These are phyloP conservation scores for Lucinisca nassula DNA, from an alignment of 2,888 invertebrate genomes.

Conservation along the genomic window DNA sequence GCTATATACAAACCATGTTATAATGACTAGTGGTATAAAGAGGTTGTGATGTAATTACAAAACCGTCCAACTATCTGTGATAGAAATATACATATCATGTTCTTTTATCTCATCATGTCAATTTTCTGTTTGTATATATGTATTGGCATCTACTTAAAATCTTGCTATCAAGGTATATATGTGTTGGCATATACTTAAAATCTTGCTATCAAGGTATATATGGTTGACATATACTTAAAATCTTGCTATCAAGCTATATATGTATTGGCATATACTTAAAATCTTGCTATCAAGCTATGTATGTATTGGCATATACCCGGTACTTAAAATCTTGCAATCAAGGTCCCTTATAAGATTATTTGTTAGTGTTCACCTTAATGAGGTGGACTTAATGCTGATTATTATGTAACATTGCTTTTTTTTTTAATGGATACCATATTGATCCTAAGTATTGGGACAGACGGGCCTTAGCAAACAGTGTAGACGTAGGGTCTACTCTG, in stretches of 20 bases:
- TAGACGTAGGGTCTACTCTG: too few species aligned
- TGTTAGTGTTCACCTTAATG: neutral
- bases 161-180: neutral
- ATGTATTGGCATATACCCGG: neutral
- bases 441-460: too few species aligned
- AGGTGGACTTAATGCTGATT: too few species aligned
- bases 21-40: too few species aligned
- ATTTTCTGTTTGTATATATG: neutral
- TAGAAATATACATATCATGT: neutral
- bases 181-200: neutral
- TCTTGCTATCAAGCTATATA: neutral
- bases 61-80: constrained; percentile 5
- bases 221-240: neutral
- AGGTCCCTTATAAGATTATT: neutral
- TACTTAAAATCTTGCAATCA: neutral
- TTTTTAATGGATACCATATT: too few species aligned
- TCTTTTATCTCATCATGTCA: too few species aligned
- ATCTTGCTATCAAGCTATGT: neutral
- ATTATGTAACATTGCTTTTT: too few species aligned
- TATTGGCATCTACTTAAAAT: neutral
- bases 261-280: neutral
- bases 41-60: neutral
- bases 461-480: too few species aligned
- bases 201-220: neutral
- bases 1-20: too few species aligned